Evolutionary conservation across 2,888 invertebrate species (phyloP), one percentile per base, ranked within the genome.

Genomic region (Rambutsinella grinnellia): DNA sequence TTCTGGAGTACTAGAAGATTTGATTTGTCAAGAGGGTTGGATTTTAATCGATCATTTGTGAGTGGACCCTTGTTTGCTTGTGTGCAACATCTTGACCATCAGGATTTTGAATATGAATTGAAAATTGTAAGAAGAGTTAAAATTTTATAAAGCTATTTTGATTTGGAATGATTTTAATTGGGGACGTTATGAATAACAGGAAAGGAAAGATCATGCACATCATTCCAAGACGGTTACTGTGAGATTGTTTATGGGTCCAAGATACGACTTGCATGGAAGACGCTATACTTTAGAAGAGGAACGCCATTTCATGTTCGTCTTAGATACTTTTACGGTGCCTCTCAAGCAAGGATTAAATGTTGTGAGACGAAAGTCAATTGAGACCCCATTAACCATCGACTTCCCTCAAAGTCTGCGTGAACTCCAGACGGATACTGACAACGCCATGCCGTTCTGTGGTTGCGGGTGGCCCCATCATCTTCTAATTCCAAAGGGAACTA

Each of bases 401-500:
- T 94, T 92, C 85, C 93, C 93, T 85, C 89, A 92, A 74, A 93
- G 93, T 1, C 94, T 93, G 91, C 90, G 93, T 6, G 90, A 79
- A 47, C 46, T 76, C 10, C 49, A 68, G 91, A 86, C 85, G 92
- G 83, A 92, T 93, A 82, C 84, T 85, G 0, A 88, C 1, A 53
- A 58, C 21, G 17, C 49, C 6, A 76, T 62, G 62, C 72, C 79
- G 1, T 74, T 65, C 56, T 78, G 78, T 67, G 68, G 75, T 1
- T 95, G 95, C 84, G 94, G 94, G 62, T 94, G 94, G 94, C 94
- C 94, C 0, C 92, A 94, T 79, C 94, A 94, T 86, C 90, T 94
- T 90, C 88, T 94, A 3, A 82, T 93, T 44, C 93, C 94, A 0
- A 92, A 91, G 86, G 94, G 94, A 2, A 91, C 86, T 3, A 85